Conservation (phyloP, 2,113 vertebrate species). For the Corapipo altera region DNA sequence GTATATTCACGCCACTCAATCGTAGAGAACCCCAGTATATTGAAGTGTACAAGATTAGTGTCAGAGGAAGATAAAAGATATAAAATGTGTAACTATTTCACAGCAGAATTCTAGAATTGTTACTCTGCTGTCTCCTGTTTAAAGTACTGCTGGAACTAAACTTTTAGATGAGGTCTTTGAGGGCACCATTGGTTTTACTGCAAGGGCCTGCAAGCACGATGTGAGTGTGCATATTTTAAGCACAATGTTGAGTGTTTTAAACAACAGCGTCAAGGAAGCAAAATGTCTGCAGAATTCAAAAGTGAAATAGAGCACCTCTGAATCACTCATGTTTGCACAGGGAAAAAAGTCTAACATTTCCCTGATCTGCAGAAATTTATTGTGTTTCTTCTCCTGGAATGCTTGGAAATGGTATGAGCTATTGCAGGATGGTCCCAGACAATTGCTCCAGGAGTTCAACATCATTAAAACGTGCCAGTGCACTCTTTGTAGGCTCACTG, state of each 20-base stretch:
- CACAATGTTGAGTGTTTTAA: background rate
- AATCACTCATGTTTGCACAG: background rate
- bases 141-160: background rate
- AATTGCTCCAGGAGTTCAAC: background rate
- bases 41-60: background rate
- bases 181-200: background rate
- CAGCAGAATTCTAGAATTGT: background rate
- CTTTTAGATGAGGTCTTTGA: background rate
- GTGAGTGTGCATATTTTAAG: background rate
- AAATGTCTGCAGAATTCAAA: background rate
- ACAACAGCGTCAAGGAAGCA: background rate
- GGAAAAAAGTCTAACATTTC: background rate
- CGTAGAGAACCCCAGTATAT: background rate
- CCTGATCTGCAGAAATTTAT: background rate
- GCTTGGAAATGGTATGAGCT: background rate
- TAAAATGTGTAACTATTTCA: background rate
- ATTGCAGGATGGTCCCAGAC: background rate
- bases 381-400: background rate
- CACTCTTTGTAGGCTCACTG: background rate
- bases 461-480: rapidly evolving
- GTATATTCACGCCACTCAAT: background rate
- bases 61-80: background rate
- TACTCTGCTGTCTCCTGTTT: background rate
- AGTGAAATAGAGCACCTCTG: background rate
- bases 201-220: background rate